phyloP scores from a whole-genome alignment of 2,797 vertebrate species.

The Fistularia tabacaria region DNA sequence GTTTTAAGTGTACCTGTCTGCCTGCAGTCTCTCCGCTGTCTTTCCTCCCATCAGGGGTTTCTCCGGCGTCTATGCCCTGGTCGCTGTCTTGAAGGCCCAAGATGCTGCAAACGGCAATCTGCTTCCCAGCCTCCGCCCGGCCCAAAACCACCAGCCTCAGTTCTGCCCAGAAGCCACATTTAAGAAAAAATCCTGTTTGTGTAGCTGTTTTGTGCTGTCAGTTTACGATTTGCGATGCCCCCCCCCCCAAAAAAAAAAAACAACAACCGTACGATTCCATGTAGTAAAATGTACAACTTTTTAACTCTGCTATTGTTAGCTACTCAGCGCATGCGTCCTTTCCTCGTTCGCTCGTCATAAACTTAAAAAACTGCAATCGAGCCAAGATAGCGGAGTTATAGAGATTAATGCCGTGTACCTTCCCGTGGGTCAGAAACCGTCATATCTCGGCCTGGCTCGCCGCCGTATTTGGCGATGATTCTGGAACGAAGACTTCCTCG shows the following conservation, averaged over 20 bases:
- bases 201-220: too few species aligned
- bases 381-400: background rate
- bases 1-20: conserved; percentile 51
- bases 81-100: conserved; percentile 47
- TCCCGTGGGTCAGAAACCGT: conserved; percentile 21
- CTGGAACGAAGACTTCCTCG: conserved; percentile 41
- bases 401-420: conserved; percentile 20
- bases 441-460: conserved; percentile 30
- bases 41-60: conserved; percentile 44
- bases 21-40: conserved; percentile 56
- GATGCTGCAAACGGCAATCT: conserved; percentile 54
- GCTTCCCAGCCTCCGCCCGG: conserved; percentile 52
- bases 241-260: too few species aligned
- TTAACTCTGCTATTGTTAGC: too few species aligned
- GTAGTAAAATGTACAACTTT: too few species aligned
- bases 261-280: too few species aligned
- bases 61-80: conserved; percentile 5
- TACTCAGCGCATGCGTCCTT: background rate
- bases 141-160: conserved; percentile 74
- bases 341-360: background rate
- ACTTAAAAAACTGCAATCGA: background rate
- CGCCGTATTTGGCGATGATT: background rate
- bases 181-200: background rate
- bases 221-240: background rate
- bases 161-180: conserved; percentile 37